These are phyloP conservation scores for Adrianichthys oophorus DNA, from an alignment of 2,797 vertebrate species.

Conservation along the genomic window DNA sequence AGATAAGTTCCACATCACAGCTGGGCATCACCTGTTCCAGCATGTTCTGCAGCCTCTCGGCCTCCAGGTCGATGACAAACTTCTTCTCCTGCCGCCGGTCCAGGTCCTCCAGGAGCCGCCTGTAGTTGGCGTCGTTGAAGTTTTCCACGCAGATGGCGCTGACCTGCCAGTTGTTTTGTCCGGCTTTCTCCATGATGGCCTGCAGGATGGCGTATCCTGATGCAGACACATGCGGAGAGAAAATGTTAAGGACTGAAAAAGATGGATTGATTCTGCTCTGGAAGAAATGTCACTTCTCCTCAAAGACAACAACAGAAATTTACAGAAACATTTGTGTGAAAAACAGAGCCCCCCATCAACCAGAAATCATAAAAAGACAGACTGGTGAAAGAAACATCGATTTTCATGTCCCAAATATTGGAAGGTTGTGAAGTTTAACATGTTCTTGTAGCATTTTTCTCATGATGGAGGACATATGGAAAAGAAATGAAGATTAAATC, in stretches of 20 bases:
- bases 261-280: too few relatives aligned
- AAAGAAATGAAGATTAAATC: too few relatives aligned
- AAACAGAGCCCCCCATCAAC: not conserved
- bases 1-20: not conserved
- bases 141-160: conserved; percentile 98
- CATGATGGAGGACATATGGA: too few relatives aligned
- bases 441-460: too few relatives aligned
- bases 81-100: conserved; percentile 97
- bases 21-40: conserved; percentile 90
- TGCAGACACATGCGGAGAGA: conserved; percentile 20
- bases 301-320: not conserved
- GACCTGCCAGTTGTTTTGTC: conserved; percentile 98
- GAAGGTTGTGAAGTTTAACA: too few relatives aligned
- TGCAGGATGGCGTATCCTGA: conserved; percentile 97
- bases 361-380: too few relatives aligned
- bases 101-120: conserved; percentile 94
- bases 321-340: not conserved
- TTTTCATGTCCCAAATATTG: too few relatives aligned
- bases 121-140: conserved; percentile 96
- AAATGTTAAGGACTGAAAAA: not conserved
- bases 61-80: conserved; percentile 97
- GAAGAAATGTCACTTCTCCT: too few relatives aligned
- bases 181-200: conserved; percentile 99
- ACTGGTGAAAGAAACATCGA: too few relatives aligned
- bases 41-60: conserved; percentile 95